Evolutionary conservation across 2,113 vertebrate genomes (phyloP).

Genomic region (Elgaria multicarinata): DNA sequence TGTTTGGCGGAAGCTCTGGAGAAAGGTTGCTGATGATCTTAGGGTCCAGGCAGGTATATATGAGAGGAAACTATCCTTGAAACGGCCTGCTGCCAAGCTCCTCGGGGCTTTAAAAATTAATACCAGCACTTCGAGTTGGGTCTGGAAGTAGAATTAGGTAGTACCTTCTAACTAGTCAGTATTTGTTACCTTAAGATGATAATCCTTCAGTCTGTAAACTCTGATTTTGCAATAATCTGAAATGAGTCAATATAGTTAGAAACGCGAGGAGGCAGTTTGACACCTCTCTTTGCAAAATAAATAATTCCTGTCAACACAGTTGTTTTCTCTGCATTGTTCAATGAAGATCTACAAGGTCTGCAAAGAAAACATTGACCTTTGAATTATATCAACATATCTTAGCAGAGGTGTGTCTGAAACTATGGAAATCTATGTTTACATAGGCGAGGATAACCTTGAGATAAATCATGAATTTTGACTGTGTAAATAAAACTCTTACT

Average conservation of each 20-base stretch:
- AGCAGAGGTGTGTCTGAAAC: not conserved
- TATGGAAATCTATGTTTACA: not conserved
- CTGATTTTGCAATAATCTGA: not conserved
- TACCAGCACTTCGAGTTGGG: too few relatives aligned
- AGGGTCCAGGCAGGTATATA: too few relatives aligned
- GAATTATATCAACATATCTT: not conserved
- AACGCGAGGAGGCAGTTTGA: not conserved
- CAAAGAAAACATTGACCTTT: not conserved
- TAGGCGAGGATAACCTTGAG: not conserved
- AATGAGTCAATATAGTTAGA: not conserved
- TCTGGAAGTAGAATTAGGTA: too few relatives aligned
- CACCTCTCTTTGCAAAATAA: not conserved
- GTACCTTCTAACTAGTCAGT: not conserved
- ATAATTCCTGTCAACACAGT: constrained; percentile 2
- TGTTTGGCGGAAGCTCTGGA: too few relatives aligned
- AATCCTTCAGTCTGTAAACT: not conserved
- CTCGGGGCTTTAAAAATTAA: too few relatives aligned
- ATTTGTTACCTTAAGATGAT: not conserved
- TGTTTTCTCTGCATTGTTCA: not conserved
- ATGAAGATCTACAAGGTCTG: not conserved
- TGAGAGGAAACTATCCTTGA: too few relatives aligned
- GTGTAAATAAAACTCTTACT: not conserved
- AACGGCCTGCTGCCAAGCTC: too few relatives aligned
- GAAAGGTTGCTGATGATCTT: too few relatives aligned
- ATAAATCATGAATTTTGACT: not conserved